phyloP scores from a whole-genome alignment of 2,797 vertebrate genomes.

The Tauraco hartlaubi region DNA sequence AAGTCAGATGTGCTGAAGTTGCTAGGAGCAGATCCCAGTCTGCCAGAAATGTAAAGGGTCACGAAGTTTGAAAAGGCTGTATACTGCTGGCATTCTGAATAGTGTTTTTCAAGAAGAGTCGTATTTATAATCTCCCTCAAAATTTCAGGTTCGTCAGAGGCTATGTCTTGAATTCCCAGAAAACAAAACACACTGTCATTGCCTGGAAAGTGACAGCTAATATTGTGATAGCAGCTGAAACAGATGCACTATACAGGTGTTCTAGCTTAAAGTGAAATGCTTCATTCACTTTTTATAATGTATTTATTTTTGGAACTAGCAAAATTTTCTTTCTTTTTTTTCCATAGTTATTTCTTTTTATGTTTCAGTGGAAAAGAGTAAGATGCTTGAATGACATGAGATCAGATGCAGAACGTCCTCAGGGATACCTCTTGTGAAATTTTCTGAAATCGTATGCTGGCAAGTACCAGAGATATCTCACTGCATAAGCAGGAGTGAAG shows the following conservation, averaged over 20 bases:
- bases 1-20: not conserved
- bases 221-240: not conserved
- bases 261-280: not conserved
- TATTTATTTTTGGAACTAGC: not conserved
- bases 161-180: not conserved
- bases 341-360: not conserved
- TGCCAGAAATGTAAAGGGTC: not conserved
- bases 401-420: not conserved
- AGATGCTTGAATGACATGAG: not conserved
- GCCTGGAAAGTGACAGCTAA: not conserved
- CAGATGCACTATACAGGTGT: not conserved
- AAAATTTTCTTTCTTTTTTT: not conserved
- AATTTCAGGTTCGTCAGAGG: not conserved
- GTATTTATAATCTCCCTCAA: not conserved
- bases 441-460: conserved; percentile 3
- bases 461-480: not conserved
- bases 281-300: not conserved
- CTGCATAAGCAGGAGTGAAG: not conserved
- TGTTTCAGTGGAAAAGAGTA: not conserved
- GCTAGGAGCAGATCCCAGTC: not conserved
- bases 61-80: not conserved
- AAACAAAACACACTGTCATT: not conserved
- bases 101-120: not conserved
- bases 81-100: not conserved
- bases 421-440: not conserved